Conservation (phyloP, 2,113 vertebrate species). For the Takifugu bimaculatus region DNA sequence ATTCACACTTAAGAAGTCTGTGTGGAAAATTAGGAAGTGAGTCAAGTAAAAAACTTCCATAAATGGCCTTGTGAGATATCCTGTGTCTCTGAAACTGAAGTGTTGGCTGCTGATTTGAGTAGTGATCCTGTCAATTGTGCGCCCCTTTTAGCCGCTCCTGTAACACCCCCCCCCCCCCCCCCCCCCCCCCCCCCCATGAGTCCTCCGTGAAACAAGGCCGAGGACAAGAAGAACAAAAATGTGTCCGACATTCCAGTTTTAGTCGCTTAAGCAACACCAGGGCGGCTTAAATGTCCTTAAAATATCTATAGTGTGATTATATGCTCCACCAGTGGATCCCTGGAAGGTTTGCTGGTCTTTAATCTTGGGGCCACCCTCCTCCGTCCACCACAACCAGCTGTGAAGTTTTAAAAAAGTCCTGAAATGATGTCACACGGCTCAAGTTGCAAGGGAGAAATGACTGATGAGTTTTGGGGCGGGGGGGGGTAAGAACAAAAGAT, state of each 20-base stretch:
- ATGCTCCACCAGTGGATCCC: constrained; percentile 4
- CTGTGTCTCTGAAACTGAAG: not conserved
- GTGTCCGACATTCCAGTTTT: too few relatives aligned
- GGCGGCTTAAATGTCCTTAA: too few relatives aligned
- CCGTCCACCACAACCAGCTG: constrained; percentile 12
- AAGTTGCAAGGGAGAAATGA: constrained; percentile 21
- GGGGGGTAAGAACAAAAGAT: constrained; percentile 4
- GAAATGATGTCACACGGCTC: constrained; percentile 45
- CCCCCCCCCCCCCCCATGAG: too few relatives aligned
- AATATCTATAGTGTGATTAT: too few relatives aligned
- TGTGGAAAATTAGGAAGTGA: not conserved
- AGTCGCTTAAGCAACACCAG: too few relatives aligned
- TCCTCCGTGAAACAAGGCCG: too few relatives aligned
- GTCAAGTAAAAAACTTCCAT: constrained; percentile 11
- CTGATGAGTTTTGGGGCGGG: not conserved
- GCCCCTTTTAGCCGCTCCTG: not conserved
- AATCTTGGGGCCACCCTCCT: constrained; percentile 8
- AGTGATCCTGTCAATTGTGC: not conserved
- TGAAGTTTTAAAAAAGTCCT: constrained; percentile 33
- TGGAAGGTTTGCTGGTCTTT: constrained; percentile 13
- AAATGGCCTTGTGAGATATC: constrained; percentile 23
- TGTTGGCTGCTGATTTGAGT: constrained; percentile 7
- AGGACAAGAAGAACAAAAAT: too few relatives aligned
- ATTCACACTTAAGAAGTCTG: not conserved
- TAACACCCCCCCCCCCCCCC: too few relatives aligned